Evolutionary conservation across 2,113 vertebrate species (phyloP).

Genomic region (Dipodomys merriami): DNA sequence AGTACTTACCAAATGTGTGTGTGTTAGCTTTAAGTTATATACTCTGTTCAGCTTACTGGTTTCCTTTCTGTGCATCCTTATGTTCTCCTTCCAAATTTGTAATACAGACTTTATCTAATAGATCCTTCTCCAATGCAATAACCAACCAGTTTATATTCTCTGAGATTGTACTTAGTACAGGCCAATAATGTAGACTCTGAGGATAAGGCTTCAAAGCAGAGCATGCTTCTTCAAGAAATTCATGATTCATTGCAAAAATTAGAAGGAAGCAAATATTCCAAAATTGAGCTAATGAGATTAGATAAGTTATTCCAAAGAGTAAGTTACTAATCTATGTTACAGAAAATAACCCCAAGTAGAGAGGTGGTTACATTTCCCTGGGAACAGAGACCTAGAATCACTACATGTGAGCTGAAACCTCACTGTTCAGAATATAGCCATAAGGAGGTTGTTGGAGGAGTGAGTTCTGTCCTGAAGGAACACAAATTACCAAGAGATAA

Average conservation of each 20-base stretch:
- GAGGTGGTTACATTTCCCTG: not conserved
- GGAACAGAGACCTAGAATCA: not conserved
- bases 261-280: not conserved
- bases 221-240: not conserved
- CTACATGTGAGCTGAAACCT: not conserved
- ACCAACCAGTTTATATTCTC: not conserved
- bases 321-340: not conserved
- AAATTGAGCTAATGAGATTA: not conserved
- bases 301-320: not conserved
- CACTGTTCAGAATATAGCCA: not conserved
- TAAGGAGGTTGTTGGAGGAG: fast-evolving
- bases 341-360: too few species aligned
- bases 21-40: not conserved
- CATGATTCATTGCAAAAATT: not conserved
- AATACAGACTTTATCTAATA: not conserved
- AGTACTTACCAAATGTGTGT: not conserved
- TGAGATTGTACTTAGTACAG: not conserved
- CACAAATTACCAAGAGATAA: fast-evolving
- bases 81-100: slow-evolving; percentile 22
- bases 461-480: not conserved
- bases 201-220: not conserved
- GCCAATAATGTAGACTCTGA: not conserved
- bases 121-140: not conserved
- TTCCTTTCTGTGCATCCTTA: not conserved
- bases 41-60: not conserved